Evolutionary conservation across 2,888 invertebrate species (phyloP), one percentile per base, ranked within the genome.

Genomic region (Limnephilus auricula): DNA sequence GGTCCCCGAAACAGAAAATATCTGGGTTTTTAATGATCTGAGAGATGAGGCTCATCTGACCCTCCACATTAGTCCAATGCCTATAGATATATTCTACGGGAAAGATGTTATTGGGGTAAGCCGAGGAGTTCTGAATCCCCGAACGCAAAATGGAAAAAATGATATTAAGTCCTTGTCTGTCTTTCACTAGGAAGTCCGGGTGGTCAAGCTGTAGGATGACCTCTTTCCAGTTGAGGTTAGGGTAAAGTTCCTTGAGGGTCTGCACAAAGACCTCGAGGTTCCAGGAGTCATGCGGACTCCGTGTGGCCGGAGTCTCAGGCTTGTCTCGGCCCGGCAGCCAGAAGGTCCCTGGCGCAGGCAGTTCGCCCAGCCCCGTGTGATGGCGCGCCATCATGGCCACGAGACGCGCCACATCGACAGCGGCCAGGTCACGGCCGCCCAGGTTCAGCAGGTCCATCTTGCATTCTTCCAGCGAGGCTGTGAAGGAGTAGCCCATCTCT

Each of bases 231-330:
- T 98, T 97, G 92, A 99, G 95, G 94, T 97, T 98, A 2, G 98
- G 97, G 93, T 98, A 98, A 93, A 98, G 95, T 94, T 99, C 99
- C 94, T 98, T 98, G 40, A 99, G 95, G n/a, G 98, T 97, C 94
- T 98, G 98, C 80, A 99, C 98, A 94, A 99, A 99, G 90, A 99
- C 97, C 94, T 99, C 99, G 18, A 98, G 97, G 94, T 99, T 99
- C 99, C 99, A 99, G 5, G 98, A 96, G 94, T 97, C 94, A 94
- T 93, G 90, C 89, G 95, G 94, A 89, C 94, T 94, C 91, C 94
- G 95, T 85, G 96, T 94, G 9, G 94, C 94, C 0, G 94, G 93
- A 82, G 97, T 96, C 92, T 97, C 96, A 93, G 96, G 96, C n/a
- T 95, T 94, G 91, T 96, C 95, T 13, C 96, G 95, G 80, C 95